Evolutionary conservation across 2,113 vertebrate genomes (phyloP), one percentile per base, ranked within the genome.

Genomic region (Rhipidura dahli): DNA sequence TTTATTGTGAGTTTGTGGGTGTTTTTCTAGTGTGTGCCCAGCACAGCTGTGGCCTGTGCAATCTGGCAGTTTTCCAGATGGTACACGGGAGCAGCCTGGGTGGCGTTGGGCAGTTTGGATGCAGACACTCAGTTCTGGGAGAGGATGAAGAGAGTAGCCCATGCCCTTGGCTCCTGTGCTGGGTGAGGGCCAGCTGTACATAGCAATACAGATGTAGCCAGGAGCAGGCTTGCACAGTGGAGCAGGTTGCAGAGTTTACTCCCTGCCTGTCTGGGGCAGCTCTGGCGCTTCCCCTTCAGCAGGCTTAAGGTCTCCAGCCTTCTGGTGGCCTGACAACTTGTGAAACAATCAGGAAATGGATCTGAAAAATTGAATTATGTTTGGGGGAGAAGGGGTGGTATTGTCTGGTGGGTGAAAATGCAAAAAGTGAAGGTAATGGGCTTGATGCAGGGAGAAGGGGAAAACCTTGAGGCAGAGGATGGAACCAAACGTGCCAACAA

Each of bases 201-300:
- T 40, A 49, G 78, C 5, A 42, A 9, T 42, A 14, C 3, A 53
- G 27, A 22, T 47, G 27, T 72, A 87, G 13, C n/a, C 30, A 45
- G 83, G 63, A 65, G 40, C 13, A 44, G 42, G 15, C 44, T 68
- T 47, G 24, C 16, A 16, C 21, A 28, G 56, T 35, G 45, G 11
- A 70, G 35, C 26, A 39, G 21, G 18, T 45, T n/a, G 15, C 21
- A 39, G 17, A 44, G 61, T 40, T 71, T 88, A 42, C 69, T 88
- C 30, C 17, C n/a, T 1, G 2, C 35, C 11, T 3, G 5, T 60
- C 33, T 1, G 0, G 16, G 33, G 28, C 35, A 50, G 24, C 15
- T 1, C 0, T 60, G 21, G 51, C 76, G 45, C n/a, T 39, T 76
- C 16, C 15, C 13, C 5, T 70, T 76, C 15, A 18, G 6, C 0